Evolutionary conservation across 1,140 invertebrate species (phyloP).

Genomic region (Steinernema feltiae): DNA sequence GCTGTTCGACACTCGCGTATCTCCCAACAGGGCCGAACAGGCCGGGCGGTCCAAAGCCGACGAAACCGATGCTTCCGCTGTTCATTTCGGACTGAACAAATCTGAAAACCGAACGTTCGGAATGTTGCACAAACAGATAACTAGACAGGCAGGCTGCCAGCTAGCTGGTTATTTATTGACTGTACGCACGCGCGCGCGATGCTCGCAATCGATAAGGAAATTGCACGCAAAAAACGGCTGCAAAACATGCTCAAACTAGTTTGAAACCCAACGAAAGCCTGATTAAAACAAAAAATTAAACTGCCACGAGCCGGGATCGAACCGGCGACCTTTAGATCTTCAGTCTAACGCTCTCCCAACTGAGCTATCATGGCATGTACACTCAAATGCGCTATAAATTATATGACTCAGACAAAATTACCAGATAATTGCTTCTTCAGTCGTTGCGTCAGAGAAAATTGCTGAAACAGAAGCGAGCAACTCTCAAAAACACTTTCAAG

Average conservation of each 20-base stretch:
- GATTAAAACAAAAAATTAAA: not conserved
- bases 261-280: no score
- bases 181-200: no score
- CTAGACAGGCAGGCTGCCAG: not conserved
- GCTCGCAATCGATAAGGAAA: not conserved
- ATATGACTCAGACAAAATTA: no score
- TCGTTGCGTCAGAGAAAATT: not conserved
- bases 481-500: not conserved
- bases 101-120: not conserved
- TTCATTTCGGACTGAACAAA: not conserved
- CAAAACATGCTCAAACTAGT: not conserved
- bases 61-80: not conserved
- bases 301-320: slow-evolving; percentile 54
- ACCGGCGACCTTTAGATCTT: slow-evolving; percentile 62
- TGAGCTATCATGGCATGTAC: slow-evolving; percentile 36
- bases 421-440: no score
- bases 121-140: not conserved
- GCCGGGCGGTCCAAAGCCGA: not conserved
- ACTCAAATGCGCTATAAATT: no score
- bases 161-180: no score
- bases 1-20: not conserved
- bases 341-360: slow-evolving; percentile 61
- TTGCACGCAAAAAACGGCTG: not conserved
- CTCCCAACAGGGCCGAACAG: not conserved
- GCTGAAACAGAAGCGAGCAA: not conserved